Percentiles rank a stretch among this genome's conserved stretches.
Evolutionary conservation across 2,888 invertebrate species (phyloP).

Genomic region (Helleia helle): DNA sequence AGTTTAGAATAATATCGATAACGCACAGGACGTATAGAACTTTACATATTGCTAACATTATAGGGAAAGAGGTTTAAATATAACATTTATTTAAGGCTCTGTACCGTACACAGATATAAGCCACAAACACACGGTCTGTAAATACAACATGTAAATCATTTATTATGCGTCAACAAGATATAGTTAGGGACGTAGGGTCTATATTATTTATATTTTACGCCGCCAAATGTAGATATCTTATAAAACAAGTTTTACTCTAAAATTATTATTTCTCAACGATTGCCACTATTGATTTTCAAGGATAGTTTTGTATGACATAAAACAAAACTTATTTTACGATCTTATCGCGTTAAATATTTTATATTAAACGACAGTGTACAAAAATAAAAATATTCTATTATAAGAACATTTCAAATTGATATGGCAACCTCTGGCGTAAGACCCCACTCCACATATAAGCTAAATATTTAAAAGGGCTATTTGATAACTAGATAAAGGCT

Average conservation of each 20-base stretch:
- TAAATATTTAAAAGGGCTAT: slow-evolving; percentile 40
- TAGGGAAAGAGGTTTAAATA: not conserved
- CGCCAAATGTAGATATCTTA: too few relatives aligned
- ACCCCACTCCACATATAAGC: slow-evolving; percentile 29
- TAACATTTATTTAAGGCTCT: slow-evolving; percentile 3
- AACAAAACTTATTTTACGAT: too few relatives aligned
- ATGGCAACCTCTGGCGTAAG: slow-evolving; percentile 19
- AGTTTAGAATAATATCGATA: slow-evolving; percentile 21
- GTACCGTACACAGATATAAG: slow-evolving; percentile 22
- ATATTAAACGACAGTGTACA: too few relatives aligned
- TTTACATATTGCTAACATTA: not conserved
- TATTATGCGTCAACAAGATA: slow-evolving; percentile 68
- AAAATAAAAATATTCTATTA: too few relatives aligned
- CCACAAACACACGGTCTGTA: slow-evolving; percentile 42
- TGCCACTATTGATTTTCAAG: too few relatives aligned
- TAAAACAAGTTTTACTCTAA: too few relatives aligned
- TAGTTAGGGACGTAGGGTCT: slow-evolving; percentile 22
- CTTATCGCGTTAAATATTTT: too few relatives aligned
- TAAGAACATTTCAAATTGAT: not conserved
- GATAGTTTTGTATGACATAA: too few relatives aligned
- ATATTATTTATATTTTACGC: slow-evolving; percentile 19
- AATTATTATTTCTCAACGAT: too few relatives aligned
- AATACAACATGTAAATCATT: slow-evolving; percentile 36
- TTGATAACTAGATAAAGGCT: slow-evolving; percentile 45
- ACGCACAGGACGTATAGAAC: not conserved